Evolutionary conservation across 1,140 invertebrate genomes (phyloP).

Genomic region (Spodoptera litura): DNA sequence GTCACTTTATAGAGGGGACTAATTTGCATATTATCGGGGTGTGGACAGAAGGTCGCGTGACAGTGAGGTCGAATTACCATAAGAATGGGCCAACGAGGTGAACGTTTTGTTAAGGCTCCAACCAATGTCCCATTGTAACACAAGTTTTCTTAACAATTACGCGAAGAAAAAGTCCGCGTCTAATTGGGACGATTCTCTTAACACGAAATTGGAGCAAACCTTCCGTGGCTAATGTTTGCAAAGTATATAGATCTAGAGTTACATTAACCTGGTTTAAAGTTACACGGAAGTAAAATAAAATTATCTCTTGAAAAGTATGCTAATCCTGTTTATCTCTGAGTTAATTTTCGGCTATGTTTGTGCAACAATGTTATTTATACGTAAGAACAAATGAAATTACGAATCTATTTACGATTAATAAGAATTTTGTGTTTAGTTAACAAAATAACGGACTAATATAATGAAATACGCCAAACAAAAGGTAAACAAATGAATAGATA

Average conservation of each 20-base stretch:
- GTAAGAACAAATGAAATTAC: neutral
- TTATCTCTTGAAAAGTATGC: neutral
- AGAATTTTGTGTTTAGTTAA: neutral
- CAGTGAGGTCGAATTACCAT: conserved; percentile 76
- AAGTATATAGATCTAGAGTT: conserved; percentile 21
- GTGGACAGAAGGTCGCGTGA: conserved; percentile 80
- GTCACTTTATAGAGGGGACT: conserved; percentile 72
- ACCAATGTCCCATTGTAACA: conserved; percentile 60
- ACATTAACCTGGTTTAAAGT: conserved; percentile 40
- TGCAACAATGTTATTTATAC: neutral
- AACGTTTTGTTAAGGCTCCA: conserved; percentile 70
- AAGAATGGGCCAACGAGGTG: conserved; percentile 77
- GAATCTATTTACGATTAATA: neutral
- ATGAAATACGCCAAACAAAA: neutral
- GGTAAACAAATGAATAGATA: conserved; percentile 16
- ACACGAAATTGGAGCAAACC: conserved; percentile 37
- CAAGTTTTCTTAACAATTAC: conserved; percentile 59
- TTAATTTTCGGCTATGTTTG: neutral
- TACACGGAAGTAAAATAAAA: conserved; percentile 2
- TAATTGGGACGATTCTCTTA: conserved; percentile 48
- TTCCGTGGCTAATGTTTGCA: conserved; percentile 24
- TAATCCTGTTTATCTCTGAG: neutral
- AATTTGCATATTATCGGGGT: conserved; percentile 82
- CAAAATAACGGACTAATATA: conserved; percentile 4
- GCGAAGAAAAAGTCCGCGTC: conserved; percentile 45